Base-by-base conservation (phyloP, 2,888 invertebrate species). In the Drosophila niveifrons region DNA sequence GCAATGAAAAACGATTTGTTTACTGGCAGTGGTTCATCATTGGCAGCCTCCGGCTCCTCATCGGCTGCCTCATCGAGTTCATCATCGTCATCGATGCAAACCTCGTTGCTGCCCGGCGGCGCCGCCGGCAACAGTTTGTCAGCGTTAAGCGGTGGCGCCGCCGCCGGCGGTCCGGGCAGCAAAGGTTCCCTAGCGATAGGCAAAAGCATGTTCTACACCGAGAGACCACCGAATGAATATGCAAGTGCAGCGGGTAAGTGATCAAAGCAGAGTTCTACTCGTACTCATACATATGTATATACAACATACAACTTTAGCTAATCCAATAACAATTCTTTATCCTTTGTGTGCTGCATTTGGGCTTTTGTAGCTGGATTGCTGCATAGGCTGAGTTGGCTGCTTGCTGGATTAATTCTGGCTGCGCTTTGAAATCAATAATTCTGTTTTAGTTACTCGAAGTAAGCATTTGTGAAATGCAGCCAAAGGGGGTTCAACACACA, bases 121-220 rank as follows among this genome's bases (percentile, higher is more conserved):
- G 67, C 61, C 78, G 46, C 80, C 9, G 90, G 91, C 58, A 88
- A 90, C 71, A 82, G 89, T 47, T 72, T 90, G 17, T 74, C 87
- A 3, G 81, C 82, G 3, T 34, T 84, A 43, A 86, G 82, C 64
- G 78, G 80, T 53, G 82, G 82, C 58, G 80, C 78, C 57, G 64
- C n/a, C 9, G 80, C 80, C 48, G 72, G 52, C 10, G 39, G 39
- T 1, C 0, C 43, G 3, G 65, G 76, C 52, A 64, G 75, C 78
- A 93, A 92, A 68, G 92, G 92, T 17, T 91, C 91, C 11, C 77
- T 92, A 74, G 92, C 92, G 88, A 92, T 92, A 89, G 92, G 93
- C 53, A 92, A 92, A 66, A 93, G 92, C 79, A 91, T 91, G 79
- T 92, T 92, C 72, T 92, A 91, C 57, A 92, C 93, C 13, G 93